Evolutionary conservation across 2,888 invertebrate genomes (phyloP).

Genomic region (Anticlea derivata): DNA sequence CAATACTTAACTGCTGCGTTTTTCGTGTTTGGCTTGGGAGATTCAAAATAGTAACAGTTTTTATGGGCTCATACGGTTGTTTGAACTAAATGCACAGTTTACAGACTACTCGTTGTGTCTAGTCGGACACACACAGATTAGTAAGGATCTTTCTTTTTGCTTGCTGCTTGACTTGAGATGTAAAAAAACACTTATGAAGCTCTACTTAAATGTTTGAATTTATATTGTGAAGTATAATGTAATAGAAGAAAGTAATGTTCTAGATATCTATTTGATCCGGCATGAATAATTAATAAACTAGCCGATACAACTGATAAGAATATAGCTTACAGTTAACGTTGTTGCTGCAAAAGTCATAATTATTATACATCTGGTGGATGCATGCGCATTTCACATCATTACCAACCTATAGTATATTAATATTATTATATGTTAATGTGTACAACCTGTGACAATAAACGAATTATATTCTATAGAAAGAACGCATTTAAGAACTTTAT

Average conservation of each 20-base stretch:
- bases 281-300: slow-evolving; percentile 13
- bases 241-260: slow-evolving; percentile 19
- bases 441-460: no score
- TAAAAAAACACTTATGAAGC: no score
- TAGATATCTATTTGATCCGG: slow-evolving; percentile 17
- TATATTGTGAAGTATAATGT: slow-evolving; percentile 3
- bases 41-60: no score
- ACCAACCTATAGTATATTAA: not conserved
- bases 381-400: slow-evolving; percentile 15
- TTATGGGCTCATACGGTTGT: no score
- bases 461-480: not conserved
- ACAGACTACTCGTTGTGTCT: no score
- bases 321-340: slow-evolving; percentile 34
- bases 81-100: no score
- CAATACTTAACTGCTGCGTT: no score
- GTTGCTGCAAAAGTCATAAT: slow-evolving; percentile 31
- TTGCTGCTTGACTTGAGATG: no score
- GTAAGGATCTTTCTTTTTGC: no score
- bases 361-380: slow-evolving; percentile 29
- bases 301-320: slow-evolving; percentile 30
- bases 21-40: no score
- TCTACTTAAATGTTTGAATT: not conserved
- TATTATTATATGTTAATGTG: no score
- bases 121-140: no score
- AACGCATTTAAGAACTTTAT: not conserved